Evolutionary conservation across 2,888 invertebrate genomes (phyloP).

Genomic region (Antheraea assamensis): DNA sequence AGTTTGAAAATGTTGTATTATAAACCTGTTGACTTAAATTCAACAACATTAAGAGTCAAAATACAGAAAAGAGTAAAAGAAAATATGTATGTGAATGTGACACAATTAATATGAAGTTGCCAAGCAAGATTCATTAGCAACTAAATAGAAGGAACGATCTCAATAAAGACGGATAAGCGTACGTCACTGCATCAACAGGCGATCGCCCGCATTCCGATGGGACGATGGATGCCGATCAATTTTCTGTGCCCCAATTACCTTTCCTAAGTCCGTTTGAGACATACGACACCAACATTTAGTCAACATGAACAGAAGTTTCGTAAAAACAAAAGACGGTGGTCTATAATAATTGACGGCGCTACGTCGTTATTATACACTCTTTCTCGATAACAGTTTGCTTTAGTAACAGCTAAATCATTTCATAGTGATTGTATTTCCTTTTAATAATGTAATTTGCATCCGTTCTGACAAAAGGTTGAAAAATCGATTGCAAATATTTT

Average conservation of each 20-base stretch:
- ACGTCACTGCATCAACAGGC: slow-evolving; percentile 24
- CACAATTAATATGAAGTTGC: background rate
- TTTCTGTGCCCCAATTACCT: slow-evolving; percentile 69
- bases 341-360: background rate
- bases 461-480: no score
- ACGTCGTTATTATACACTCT: no score
- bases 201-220: slow-evolving; percentile 62
- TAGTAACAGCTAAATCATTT: no score
- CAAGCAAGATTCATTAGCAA: background rate
- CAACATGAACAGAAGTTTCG: background rate
- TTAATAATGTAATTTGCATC: no score
- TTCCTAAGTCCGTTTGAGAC: slow-evolving; percentile 43
- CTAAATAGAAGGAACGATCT: slow-evolving; percentile 6
- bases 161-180: slow-evolving; percentile 18
- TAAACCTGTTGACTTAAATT: no score
- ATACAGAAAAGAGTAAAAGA: background rate
- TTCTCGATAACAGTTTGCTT: no score
- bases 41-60: no score
- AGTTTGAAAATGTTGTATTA: no score
- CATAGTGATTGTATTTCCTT: no score
- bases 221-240: slow-evolving; percentile 50
- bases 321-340: background rate
- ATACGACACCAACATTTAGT: slow-evolving; percentile 36
- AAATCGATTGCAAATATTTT: no score
- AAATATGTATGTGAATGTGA: background rate